Percentiles rank a stretch among this genome's conserved stretches.
Conservation (phyloP, 2,797 vertebrate genomes). For the Tiaroga cobitis region DNA sequence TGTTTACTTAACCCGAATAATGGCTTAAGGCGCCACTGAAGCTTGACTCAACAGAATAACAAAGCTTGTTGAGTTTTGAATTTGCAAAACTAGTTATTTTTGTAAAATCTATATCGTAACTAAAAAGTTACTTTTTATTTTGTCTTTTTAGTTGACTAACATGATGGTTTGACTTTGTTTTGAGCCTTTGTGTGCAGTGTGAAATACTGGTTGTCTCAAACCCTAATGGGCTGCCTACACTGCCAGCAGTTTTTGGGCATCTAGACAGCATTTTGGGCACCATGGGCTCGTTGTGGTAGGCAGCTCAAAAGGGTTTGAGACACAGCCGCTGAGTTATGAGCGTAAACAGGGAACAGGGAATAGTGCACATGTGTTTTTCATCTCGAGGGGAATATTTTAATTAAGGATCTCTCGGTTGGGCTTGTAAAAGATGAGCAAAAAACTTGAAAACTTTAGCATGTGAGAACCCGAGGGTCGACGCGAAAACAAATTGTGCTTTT, state of each 20-base stretch:
- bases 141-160: neutral
- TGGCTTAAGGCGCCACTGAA: constrained; percentile 42
- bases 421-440: constrained; percentile 37
- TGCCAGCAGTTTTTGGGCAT: neutral
- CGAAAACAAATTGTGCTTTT: neutral
- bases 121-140: neutral
- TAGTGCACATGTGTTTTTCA: constrained; percentile 44
- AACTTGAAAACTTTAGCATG: constrained; percentile 23
- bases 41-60: constrained; percentile 22
- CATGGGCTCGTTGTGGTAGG: neutral
- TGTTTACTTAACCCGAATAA: constrained; percentile 51
- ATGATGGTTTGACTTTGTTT: neutral
- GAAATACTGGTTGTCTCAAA: neutral
- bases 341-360: constrained; percentile 35
- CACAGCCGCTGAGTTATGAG: constrained; percentile 27
- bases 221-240: neutral
- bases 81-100: neutral
- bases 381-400: constrained; percentile 51
- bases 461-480: constrained; percentile 5
- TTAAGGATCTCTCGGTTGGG: constrained; percentile 34
- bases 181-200: neutral
- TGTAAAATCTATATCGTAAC: neutral
- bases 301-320: constrained; percentile 17
- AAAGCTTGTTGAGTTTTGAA: neutral
- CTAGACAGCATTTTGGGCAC: neutral